Evolutionary conservation across 2,113 vertebrate species (phyloP), one percentile per base, ranked within the genome.

Genomic region (Morone chrysops): DNA sequence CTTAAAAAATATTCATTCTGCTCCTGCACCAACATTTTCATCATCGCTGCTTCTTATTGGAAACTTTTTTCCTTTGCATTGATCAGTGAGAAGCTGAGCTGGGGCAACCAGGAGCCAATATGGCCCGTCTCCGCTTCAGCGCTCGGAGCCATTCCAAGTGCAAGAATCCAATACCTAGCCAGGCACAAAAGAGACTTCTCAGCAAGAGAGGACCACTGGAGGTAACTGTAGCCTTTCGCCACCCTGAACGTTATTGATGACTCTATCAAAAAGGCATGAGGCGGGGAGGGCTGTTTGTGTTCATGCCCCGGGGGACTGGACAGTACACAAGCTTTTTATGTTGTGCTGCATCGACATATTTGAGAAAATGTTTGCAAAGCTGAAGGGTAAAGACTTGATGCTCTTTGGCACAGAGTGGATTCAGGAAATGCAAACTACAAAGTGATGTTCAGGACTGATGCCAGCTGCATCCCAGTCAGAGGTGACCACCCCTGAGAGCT

Each of bases 81-180:
- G 75, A 78, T 74, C 70, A 93, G 87, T 62, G 80, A 87, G 78
- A 90, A 77, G 61, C 78, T 94, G 88, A 90, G 14, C 14, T 93
- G 94, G 93, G 92, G 94, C 16, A 88, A 90, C 83, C 94, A 94
- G 91, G 90, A 93, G 75, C 81, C 91, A 2, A 91, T 94, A 36
- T 80, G 93, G 89, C 90, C 93, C 1, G 8, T 92, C 36, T 87
- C 92, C 2, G 7, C 75, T 0, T 47, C 92, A 1, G 92, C 92
- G 0, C 85, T 94, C 70, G 43, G 47, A 75, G 84, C 92, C 5
- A 47, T 66, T 78, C 93, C 94, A 16, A 93, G 92, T 16, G 60
- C 87, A 43, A 92, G 94, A 84, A 92, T 92, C 78, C 84, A 85
- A 81, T 48, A 84, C 80, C 87, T 95, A 22, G 78, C 94, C 53